Percentiles rank a stretch among this genome's conserved stretches.
Conservation (phyloP, 2,888 invertebrate genomes). For the Polydrusus pterygomalis region DNA sequence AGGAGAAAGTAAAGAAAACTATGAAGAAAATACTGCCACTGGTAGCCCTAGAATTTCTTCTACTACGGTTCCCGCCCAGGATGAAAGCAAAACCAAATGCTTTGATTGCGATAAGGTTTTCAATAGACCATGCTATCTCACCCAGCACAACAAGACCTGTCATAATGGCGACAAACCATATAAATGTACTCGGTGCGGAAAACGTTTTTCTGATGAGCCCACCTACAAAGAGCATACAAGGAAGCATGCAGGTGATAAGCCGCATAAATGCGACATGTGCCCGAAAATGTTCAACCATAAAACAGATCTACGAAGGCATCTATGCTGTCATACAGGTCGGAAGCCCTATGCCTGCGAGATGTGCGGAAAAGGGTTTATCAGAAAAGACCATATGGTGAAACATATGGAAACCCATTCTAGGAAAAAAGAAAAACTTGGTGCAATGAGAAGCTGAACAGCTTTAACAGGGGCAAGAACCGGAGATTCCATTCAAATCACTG, state of each 20-base stretch:
- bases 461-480: constrained; percentile 3
- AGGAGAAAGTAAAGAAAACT: constrained; percentile 48
- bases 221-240: constrained; percentile 83
- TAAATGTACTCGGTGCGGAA: constrained; percentile 90
- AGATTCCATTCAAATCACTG: constrained; percentile 11
- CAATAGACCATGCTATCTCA: constrained; percentile 90
- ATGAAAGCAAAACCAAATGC: constrained; percentile 77
- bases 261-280: constrained; percentile 89
- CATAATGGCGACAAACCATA: constrained; percentile 91
- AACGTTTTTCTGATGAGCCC: constrained; percentile 84
- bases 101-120: constrained; percentile 89
- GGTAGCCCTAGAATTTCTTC: constrained; percentile 67
- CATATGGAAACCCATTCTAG: constrained; percentile 87
- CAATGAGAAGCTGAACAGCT: constrained; percentile 47
- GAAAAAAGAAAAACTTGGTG: constrained; percentile 69
- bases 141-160: constrained; percentile 93
- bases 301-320: constrained; percentile 90
- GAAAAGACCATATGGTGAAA: constrained; percentile 94
- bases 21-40: constrained; percentile 16
- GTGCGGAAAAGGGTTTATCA: constrained; percentile 91
- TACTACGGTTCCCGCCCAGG: constrained; percentile 63
- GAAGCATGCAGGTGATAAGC: constrained; percentile 86
- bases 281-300: constrained; percentile 94
- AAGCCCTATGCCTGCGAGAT: constrained; percentile 88
- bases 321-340: constrained; percentile 90